Conservation (phyloP, 1,140 invertebrate genomes). For the Bombus waltoni region DNA sequence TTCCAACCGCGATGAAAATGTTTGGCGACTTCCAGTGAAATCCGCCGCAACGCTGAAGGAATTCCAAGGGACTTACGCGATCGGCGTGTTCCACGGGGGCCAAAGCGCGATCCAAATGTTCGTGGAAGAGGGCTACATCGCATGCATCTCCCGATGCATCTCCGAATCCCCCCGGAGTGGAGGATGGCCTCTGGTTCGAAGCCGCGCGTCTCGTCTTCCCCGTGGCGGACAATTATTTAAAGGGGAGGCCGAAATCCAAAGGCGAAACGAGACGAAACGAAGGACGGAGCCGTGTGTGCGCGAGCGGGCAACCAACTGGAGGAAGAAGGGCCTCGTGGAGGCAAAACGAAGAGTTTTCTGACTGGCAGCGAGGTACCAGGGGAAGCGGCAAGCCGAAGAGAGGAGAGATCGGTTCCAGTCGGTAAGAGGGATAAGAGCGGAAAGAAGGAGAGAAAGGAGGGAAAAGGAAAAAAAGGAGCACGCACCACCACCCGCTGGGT, state of each 20-base stretch:
- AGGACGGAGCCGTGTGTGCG: not conserved
- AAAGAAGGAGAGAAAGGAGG: constrained; percentile 42
- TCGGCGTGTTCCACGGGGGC: not conserved
- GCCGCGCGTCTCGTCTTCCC: constrained; percentile 46
- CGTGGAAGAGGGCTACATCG: constrained; percentile 34
- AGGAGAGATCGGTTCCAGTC: constrained; percentile 35
- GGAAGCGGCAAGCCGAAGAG: constrained; percentile 56
- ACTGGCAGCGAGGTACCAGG: constrained; percentile 58
- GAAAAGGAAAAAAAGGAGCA: constrained; percentile 60
- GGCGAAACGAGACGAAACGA: constrained; percentile 63
- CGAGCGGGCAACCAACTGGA: not conserved
- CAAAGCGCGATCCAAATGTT: constrained; percentile 32
- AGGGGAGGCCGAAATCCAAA: constrained; percentile 70
- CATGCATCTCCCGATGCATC: constrained; percentile 59
- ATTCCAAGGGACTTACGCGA: not conserved
- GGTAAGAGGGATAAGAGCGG: constrained; percentile 62
- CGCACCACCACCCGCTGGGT: constrained; percentile 77
- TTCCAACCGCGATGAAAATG: not conserved
- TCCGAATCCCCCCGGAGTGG: constrained; percentile 36
- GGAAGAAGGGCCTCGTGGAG: constrained; percentile 13
- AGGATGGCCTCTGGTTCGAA: constrained; percentile 25
- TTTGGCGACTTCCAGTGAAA: not conserved
- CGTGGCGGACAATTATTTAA: constrained; percentile 75
- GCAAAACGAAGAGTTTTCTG: constrained; percentile 68
- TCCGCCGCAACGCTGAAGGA: too few species aligned